phyloP scores from a whole-genome alignment of 2,113 vertebrate genomes.

The Gadus macrocephalus region DNA sequence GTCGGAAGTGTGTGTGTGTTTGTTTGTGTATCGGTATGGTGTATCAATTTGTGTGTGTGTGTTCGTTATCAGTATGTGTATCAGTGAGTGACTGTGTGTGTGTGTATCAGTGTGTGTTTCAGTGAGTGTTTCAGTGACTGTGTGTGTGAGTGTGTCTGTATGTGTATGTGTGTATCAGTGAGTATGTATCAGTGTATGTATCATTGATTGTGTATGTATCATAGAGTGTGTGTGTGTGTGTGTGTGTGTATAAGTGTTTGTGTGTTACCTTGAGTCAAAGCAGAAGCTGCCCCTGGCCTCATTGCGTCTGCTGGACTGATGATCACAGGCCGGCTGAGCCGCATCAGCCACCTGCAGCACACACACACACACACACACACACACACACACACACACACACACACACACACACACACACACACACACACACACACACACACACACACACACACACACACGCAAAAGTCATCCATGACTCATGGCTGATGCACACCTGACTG shows the following conservation, averaged over 20 bases:
- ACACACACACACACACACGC: constrained; percentile 15
- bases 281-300: constrained; percentile 69
- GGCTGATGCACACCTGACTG: neutral
- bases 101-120: neutral
- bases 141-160: too few relatives aligned
- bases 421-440: constrained; percentile 9
- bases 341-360: constrained; percentile 50
- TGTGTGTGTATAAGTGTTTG: neutral
- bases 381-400: constrained; percentile 3
- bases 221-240: too few relatives aligned
- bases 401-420: neutral
- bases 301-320: constrained; percentile 49
- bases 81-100: neutral
- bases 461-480: constrained; percentile 1
- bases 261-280: constrained; percentile 69
- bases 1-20: neutral
- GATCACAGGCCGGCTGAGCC: constrained; percentile 61
- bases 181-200: too few relatives aligned
- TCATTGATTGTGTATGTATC: too few relatives aligned
- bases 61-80: neutral
- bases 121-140: too few relatives aligned
- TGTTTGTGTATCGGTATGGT: neutral
- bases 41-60: neutral
- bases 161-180: too few relatives aligned
- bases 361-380: constrained; percentile 17